Percentiles rank a stretch among this genome's conserved stretches.
phyloP scores from a whole-genome alignment of 2,113 vertebrate species.

The Colius striatus region DNA sequence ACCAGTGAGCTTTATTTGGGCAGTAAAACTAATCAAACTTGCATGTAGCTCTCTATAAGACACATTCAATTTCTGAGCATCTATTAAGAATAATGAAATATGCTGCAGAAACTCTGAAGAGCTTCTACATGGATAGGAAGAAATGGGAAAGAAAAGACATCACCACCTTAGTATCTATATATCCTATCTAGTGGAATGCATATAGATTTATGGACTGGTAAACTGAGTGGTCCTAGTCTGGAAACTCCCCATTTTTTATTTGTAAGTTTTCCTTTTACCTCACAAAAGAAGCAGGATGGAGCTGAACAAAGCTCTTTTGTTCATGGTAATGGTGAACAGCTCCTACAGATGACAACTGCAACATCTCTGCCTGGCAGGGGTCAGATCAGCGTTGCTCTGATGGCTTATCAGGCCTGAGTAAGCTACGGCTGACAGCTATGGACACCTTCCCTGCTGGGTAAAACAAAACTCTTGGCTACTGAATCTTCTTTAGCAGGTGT shows the following conservation, averaged over 20 bases:
- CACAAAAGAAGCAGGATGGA: not conserved
- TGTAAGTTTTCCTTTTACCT: not conserved
- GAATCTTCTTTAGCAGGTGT: not conserved
- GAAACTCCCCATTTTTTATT: not conserved
- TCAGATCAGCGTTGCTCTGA: not conserved
- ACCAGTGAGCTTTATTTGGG: constrained; percentile 28
- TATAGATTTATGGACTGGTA: not conserved
- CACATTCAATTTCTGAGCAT: not conserved
- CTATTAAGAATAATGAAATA: not conserved
- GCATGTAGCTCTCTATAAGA: not conserved
- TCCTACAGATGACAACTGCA: not conserved
- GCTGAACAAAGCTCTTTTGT: not conserved
- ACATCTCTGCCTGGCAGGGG: not conserved
- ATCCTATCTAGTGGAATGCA: not conserved
- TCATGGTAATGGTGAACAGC: not conserved
- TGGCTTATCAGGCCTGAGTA: not conserved
- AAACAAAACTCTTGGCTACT: not conserved
- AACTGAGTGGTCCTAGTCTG: not conserved
- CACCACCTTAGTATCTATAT: not conserved
- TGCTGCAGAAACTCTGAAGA: not conserved
- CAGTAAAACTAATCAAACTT: not conserved
- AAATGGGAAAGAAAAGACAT: not conserved
- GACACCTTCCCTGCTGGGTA: not conserved
- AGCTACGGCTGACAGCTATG: not conserved
- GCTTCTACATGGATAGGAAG: not conserved